phyloP scores from a whole-genome alignment of 2,113 vertebrate species.

The Eolophus roseicapilla region DNA sequence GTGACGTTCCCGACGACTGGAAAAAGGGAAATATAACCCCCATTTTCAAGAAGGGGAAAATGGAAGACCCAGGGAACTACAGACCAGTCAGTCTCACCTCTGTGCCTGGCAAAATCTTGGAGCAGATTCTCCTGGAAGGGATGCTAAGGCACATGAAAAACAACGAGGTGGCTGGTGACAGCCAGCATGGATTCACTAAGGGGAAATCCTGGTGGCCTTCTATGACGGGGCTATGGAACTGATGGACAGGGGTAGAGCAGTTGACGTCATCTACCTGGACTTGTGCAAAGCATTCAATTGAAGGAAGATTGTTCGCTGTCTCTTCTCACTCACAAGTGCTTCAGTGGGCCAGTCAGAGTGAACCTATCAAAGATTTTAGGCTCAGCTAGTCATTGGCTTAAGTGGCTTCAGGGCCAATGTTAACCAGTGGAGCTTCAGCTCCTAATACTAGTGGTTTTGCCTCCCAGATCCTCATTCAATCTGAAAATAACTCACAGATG shows the following conservation, averaged over 20 bases:
- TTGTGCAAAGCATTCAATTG: background rate
- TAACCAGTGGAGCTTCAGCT: background rate
- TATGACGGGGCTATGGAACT: too few species aligned
- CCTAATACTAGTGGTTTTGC: background rate
- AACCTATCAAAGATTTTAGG: background rate
- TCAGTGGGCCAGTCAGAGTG: background rate
- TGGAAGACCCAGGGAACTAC: background rate
- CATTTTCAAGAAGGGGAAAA: too few species aligned
- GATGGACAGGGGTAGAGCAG: too few species aligned
- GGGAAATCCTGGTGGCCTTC: too few species aligned
- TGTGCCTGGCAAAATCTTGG: background rate
- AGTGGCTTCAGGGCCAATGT: background rate
- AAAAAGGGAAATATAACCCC: too few species aligned
- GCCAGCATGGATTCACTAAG: too few species aligned
- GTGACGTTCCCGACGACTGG: too few species aligned
- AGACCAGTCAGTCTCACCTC: background rate
- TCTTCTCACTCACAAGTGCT: background rate
- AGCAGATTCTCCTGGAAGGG: too few species aligned
- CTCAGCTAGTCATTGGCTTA: background rate
- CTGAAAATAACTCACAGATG: background rate
- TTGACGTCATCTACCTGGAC: background rate
- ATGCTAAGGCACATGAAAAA: too few species aligned
- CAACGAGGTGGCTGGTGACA: too few species aligned
- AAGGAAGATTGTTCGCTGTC: background rate
- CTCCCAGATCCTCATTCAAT: background rate